A percentile compares a stretch with the other conserved stretches of the same genome.
Conservation (phyloP, 1,140 invertebrate species). For the Cherax destructor region DNA sequence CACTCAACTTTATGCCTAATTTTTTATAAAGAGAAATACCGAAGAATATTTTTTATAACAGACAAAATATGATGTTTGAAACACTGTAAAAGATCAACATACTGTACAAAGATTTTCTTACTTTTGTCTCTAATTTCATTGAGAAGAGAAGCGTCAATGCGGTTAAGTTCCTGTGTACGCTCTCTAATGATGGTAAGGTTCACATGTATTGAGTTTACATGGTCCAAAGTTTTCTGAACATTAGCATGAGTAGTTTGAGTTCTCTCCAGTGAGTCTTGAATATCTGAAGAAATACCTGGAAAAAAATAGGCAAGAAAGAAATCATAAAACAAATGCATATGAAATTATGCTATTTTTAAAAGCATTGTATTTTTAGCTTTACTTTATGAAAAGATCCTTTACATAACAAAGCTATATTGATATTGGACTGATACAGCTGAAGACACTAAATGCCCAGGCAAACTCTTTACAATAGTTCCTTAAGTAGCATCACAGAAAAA, state of each 20-base stretch:
- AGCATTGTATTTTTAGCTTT: no score
- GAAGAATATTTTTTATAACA: no score
- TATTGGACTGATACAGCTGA: no score
- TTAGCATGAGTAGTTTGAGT: slow-evolving; percentile 21
- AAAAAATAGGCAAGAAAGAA: neutral
- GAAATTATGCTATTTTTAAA: no score
- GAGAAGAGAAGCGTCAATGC: slow-evolving; percentile 47
- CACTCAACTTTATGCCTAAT: no score
- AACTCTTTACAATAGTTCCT: no score
- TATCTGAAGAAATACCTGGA: slow-evolving; percentile 45
- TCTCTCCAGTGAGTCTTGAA: slow-evolving; percentile 33
- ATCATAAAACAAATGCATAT: no score
- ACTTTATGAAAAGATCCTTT: no score
- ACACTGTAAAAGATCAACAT: neutral
- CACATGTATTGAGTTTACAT: slow-evolving; percentile 25
- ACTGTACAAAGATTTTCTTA: neutral
- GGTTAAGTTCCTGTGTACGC: slow-evolving; percentile 31
- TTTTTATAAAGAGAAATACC: no score
- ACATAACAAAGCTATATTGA: no score
- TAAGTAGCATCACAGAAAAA: no score
- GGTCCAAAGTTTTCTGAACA: slow-evolving; percentile 31
- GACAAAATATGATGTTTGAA: neutral
- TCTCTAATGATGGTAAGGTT: slow-evolving; percentile 55
- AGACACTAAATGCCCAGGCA: no score
- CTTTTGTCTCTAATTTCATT: slow-evolving; percentile 52